These are phyloP conservation scores for Columba janthina DNA, from an alignment of 2,113 vertebrate species.

Conservation along the genomic window DNA sequence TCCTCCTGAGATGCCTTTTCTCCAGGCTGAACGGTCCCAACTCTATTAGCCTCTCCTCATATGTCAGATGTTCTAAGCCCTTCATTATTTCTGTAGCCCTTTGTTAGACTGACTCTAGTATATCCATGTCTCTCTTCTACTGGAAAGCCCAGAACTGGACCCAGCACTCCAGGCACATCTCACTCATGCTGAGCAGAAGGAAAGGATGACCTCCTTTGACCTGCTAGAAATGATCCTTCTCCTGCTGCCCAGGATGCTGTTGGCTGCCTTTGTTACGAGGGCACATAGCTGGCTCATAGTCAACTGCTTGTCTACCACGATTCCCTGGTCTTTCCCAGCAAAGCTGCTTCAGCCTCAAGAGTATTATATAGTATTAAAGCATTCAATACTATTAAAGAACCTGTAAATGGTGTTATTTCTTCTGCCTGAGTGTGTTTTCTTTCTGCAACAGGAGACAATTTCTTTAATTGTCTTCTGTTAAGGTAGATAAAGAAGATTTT, in stretches of 20 bases:
- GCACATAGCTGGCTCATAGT: background rate
- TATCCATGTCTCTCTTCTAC: background rate
- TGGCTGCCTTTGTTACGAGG: background rate
- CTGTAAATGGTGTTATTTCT: background rate
- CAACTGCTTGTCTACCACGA: background rate
- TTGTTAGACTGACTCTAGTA: background rate
- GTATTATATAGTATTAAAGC: background rate
- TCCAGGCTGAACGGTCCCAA: background rate
- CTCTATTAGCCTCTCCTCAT: background rate
- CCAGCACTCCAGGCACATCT: background rate
- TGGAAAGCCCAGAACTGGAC: background rate
- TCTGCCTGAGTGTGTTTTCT: background rate
- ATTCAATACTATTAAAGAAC: background rate
- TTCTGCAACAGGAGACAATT: background rate
- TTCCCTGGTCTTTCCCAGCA: background rate
- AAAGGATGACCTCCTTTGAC: background rate
- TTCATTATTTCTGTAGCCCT: background rate
- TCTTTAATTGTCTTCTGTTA: background rate
- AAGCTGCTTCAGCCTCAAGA: background rate
- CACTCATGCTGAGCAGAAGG: rapidly evolving
- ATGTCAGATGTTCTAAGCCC: background rate
- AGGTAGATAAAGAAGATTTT: background rate
- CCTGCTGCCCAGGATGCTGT: background rate
- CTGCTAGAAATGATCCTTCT: background rate
- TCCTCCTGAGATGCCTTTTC: background rate